Evolutionary conservation across 2,888 invertebrate species (phyloP).

Genomic region (Aspidapion aeneum): DNA sequence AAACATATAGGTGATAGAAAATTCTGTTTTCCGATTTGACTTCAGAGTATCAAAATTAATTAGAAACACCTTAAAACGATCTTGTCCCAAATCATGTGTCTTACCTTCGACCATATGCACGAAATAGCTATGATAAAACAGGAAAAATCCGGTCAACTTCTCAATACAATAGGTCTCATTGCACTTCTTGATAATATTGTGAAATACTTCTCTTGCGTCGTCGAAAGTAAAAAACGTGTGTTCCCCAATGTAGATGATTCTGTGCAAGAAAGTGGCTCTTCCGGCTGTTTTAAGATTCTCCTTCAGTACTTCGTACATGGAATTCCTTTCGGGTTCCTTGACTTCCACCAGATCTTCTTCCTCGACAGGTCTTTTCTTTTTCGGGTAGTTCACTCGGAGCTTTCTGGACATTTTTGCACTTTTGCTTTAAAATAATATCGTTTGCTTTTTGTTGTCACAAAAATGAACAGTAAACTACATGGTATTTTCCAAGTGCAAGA

Average conservation of each 20-base stretch:
- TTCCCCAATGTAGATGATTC: conserved; percentile 33
- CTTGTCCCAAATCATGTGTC: too few relatives aligned
- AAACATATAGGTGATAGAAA: too few relatives aligned
- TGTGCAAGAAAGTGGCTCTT: conserved; percentile 29
- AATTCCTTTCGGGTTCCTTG: conserved; percentile 27
- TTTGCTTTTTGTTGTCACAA: too few relatives aligned
- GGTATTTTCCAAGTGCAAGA: too few relatives aligned
- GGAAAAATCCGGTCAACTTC: conserved; percentile 48
- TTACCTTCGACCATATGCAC: conserved; percentile 54
- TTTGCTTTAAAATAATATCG: too few relatives aligned
- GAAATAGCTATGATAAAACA: conserved; percentile 53
- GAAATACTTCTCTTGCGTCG: conserved; percentile 14
- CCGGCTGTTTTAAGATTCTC: conserved; percentile 29
- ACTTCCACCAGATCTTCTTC: conserved; percentile 21
- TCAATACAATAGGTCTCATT: conserved; percentile 51
- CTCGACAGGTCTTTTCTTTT: conserved; percentile 17
- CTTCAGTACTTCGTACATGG: conserved; percentile 30
- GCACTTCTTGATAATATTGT: conserved; percentile 31
- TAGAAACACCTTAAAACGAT: too few relatives aligned
- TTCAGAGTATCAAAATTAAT: too few relatives aligned
- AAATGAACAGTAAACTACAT: too few relatives aligned
- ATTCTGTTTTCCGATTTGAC: too few relatives aligned
- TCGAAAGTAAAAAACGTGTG: conserved; percentile 24
- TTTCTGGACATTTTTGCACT: conserved; percentile 19
- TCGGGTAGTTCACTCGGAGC: conserved; percentile 24